Evolutionary conservation across 1,140 invertebrate species (phyloP), one percentile per base, ranked within the genome.

Genomic region (Penaeus indicus): DNA sequence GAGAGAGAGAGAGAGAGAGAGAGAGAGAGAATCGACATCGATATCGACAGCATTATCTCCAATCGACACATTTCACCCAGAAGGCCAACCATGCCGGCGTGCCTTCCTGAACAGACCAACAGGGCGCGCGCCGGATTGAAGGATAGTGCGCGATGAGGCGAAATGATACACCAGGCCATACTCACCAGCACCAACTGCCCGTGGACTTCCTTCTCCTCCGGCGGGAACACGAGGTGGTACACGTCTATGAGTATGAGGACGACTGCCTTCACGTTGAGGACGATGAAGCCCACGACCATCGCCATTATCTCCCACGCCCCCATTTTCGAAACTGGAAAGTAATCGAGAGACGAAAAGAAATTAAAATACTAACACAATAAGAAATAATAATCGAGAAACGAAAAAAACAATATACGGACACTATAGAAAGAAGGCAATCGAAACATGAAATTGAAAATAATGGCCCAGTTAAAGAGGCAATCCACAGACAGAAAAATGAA

Each of bases 151-250:
- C 32, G 0, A 32, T 2, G 32, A 32, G 0, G 32, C 32, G 1
- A 32, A 1, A n/a, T n/a, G n/a, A n/a, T n/a, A n/a, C 4, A 13
- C 47, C 47, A 7, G 11, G 47, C 4, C 47, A 47, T 10, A 86
- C 84, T 85, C 80, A 90, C 89, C 79, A 90, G 54, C 3, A 90
- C 80, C 11, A 90, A 69, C 21, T 86, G 60, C 25, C 77, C 89
- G 18, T 42, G 63, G 22, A 90, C 32, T n/a, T n/a, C 63, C 80
- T 86, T 90, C 60, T 90, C 78, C 25, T 83, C 85, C 11, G 85
- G 79, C 25, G 89, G 89, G 16, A 90, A 25, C 13, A 86, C 18
- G 4, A 85, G 78, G 27, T 54, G 60, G 85, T 69, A 75, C 16
- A 85, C 22, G 42, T 90, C 78, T 18, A 81, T 47, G 22, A 77